Percentiles rank a stretch among this genome's conserved stretches.
Conservation (phyloP, 2,113 vertebrate genomes). For the Dipodomys spectabilis region DNA sequence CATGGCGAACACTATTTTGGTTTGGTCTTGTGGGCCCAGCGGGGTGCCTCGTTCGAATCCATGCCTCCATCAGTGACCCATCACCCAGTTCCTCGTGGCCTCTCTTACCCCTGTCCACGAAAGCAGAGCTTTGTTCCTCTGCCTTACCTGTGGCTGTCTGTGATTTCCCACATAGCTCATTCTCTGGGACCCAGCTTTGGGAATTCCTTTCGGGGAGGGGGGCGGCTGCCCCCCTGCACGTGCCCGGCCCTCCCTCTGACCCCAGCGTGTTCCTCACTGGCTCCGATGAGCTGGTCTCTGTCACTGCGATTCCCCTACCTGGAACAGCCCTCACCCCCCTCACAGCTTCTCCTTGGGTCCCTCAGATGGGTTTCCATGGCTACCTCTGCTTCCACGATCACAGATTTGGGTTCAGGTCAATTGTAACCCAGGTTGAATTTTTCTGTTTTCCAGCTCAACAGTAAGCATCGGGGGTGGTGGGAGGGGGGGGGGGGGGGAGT, state of each 20-base stretch:
- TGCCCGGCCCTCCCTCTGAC: neutral
- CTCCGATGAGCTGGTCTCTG: neutral
- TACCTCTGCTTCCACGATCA: constrained; percentile 18
- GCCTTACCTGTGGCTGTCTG: neutral
- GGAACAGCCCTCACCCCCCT: neutral
- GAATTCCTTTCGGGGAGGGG: neutral
- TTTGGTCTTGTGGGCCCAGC: neutral
- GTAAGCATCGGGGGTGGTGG: neutral
- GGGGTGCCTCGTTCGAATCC: neutral
- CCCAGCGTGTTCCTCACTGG: fast-evolving
- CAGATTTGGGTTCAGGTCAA: neutral
- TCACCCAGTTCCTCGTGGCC: neutral
- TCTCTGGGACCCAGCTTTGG: neutral
- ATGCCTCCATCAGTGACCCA: neutral
- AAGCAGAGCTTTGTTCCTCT: neutral
- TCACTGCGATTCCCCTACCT: neutral
- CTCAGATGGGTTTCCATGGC: constrained; percentile 60
- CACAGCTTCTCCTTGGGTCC: neutral
- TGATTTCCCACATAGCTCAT: neutral
- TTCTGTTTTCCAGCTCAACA: constrained; percentile 7
- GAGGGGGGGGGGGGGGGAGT: too few relatives aligned
- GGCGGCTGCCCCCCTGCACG: too few relatives aligned
- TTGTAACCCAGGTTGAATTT: constrained; percentile 41
- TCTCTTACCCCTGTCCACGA: neutral
- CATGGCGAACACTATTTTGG: neutral